phyloP scores from a whole-genome alignment of 2,797 vertebrate species.

The Rachycentron canadum region DNA sequence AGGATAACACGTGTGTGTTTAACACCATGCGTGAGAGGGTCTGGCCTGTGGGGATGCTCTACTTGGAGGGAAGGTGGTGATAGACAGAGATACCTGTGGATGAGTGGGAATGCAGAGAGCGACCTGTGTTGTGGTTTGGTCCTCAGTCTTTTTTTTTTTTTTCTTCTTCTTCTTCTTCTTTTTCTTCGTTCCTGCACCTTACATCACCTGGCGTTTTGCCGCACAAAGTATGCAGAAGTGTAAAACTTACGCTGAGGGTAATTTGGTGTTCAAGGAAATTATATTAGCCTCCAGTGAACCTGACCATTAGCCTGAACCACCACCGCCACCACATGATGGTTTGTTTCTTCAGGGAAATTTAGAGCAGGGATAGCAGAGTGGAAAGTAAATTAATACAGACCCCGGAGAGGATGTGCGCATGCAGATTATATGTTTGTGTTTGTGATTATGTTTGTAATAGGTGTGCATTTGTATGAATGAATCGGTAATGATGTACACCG shows the following conservation, averaged over 20 bases:
- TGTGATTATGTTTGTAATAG: conserved; percentile 59
- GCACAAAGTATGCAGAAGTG: background rate
- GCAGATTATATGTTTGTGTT: conserved; percentile 60
- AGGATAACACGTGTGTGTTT: conserved; percentile 80
- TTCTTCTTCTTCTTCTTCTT: too few species aligned
- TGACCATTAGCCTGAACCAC: conserved; percentile 26
- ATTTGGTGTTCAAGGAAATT: conserved; percentile 44
- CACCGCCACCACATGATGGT: background rate
- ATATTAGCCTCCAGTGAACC: conserved; percentile 39
- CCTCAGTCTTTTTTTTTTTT: too few species aligned
- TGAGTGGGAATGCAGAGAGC: conserved; percentile 47
- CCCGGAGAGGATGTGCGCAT: conserved; percentile 53
- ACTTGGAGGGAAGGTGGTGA: conserved; percentile 55
- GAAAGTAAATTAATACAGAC: conserved; percentile 59
- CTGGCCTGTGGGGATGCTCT: conserved; percentile 27
- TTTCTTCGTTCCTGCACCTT: too few species aligned
- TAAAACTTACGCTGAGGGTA: conserved; percentile 7
- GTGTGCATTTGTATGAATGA: conserved; percentile 47
- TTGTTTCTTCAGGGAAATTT: conserved; percentile 61
- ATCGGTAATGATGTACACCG: conserved; percentile 33
- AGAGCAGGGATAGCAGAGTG: conserved; percentile 24
- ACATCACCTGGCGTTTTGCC: too few species aligned
- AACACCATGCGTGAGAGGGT: conserved; percentile 55
- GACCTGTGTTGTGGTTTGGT: conserved; percentile 39
- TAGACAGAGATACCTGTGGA: conserved; percentile 58